Evolutionary conservation across 2,888 invertebrate genomes (phyloP), one percentile per base, ranked within the genome.

Genomic region (Yponomeuta cagnagella): DNA sequence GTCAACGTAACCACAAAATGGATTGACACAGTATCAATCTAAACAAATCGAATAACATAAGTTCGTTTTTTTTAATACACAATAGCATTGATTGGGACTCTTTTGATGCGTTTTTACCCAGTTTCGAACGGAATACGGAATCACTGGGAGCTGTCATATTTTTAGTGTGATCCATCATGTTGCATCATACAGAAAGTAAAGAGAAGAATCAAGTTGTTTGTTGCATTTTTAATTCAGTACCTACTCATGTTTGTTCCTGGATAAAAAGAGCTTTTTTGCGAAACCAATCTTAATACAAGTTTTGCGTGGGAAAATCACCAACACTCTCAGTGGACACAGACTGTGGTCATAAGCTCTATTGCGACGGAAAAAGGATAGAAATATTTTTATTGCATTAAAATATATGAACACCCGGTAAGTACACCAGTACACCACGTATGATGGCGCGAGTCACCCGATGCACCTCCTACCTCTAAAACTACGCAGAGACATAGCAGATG

Each of bases 71-170:
- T 58, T 58, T 58, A 15, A 15, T 15, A 76, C 78, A 89, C 89
- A 89, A 90, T 88, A 74, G 77, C 43, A 79, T 81, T 89, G 87
- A 89, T 90, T 90, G 81, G 77, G 75, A 71, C 63, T 76, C 79
- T 77, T 87, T 85, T 83, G 78, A 80, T 79, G 71, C 75, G 72
- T 81, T 82, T 82, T 80, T 78, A 74, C 75, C 75, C 77, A 76
- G 31, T 65, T 81, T 81, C 77, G 76, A 80, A 82, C 79, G 79
- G 77, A 82, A 81, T 84, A 79, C 74, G 82, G 80, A 85, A 82
- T 83, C 77, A 77, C 77, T 77, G 79, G 75, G 80, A 84, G 78
- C 74, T 84, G 86, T 87, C 89, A 86, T 78, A 87, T 79, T 78
- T 79, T 76, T 77, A 77, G 76, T 73, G 69, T 86, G 88, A 90